Percentiles rank a stretch among this genome's conserved stretches.
Evolutionary conservation across 1,140 invertebrate species (phyloP).

Genomic region (Lordiphosa clarofinis): DNA sequence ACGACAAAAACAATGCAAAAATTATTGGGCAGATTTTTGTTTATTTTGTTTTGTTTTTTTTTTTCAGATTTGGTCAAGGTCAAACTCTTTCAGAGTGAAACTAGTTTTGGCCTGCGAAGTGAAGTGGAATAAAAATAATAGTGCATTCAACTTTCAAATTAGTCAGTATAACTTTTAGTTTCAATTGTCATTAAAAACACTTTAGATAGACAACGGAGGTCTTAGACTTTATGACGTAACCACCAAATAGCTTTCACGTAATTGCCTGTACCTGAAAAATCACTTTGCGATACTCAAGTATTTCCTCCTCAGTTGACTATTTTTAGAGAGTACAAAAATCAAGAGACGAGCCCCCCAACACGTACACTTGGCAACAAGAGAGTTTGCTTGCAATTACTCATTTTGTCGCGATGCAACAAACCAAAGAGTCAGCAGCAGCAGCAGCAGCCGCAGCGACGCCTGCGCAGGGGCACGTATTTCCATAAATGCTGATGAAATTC

Average conservation of each 20-base stretch:
- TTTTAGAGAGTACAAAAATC: slow-evolving; percentile 43
- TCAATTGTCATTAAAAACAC: slow-evolving; percentile 4
- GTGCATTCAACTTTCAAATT: slow-evolving; percentile 3
- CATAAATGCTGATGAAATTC: slow-evolving; percentile 64
- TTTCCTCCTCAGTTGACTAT: slow-evolving; percentile 35
- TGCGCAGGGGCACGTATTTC: slow-evolving; percentile 49
- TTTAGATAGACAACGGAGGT: background rate
- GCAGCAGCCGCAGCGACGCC: slow-evolving; percentile 2
- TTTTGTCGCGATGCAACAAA: slow-evolving; percentile 5
- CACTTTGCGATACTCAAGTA: slow-evolving; percentile 17
- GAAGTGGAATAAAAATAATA: background rate
- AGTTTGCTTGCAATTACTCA: slow-evolving; percentile 1
- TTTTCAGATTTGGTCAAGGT: slow-evolving; percentile 26
- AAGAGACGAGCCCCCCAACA: slow-evolving; percentile 58
- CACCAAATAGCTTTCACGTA: slow-evolving; percentile 34
- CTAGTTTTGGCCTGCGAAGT: slow-evolving; percentile 6
- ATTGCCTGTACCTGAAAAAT: slow-evolving; percentile 27
- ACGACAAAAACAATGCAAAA: slow-evolving; percentile 24
- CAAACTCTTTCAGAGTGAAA: slow-evolving; percentile 18
- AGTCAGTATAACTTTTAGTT: background rate
- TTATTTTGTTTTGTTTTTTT: too few species aligned
- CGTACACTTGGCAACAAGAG: slow-evolving; percentile 38
- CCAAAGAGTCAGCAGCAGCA: slow-evolving; percentile 13
- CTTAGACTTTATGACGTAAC: slow-evolving; percentile 29
- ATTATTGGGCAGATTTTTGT: slow-evolving; percentile 19